Conservation (phyloP, 35 echinoderm and acorn worm genomes). For the Diadema setosum region DNA sequence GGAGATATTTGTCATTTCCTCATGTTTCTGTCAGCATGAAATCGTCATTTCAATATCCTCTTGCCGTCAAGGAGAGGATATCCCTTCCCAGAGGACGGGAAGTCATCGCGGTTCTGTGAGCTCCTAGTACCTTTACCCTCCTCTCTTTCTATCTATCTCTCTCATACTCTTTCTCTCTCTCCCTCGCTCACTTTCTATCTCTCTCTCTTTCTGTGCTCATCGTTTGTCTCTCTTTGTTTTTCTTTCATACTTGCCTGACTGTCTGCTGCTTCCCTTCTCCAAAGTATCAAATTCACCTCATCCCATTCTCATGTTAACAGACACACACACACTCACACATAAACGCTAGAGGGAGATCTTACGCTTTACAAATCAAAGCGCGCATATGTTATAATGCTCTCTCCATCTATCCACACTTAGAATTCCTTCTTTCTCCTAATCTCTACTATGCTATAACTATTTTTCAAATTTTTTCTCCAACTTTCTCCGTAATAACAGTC, state of each 20-base stretch:
- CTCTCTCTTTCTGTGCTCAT: background rate
- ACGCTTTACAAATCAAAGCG: too few relatives aligned
- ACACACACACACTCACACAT: too few relatives aligned
- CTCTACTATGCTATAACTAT: too few relatives aligned
- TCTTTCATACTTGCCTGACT: background rate
- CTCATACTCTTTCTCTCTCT: background rate
- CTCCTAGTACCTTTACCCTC: background rate
- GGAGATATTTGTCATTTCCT: conserved; percentile 35
- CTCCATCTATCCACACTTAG: too few relatives aligned
- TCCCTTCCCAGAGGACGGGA: background rate
- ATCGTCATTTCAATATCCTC: conserved; percentile 26
- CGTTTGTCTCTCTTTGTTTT: background rate
- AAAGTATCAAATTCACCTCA: too few relatives aligned
- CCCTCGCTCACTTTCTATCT: background rate
- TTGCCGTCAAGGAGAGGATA: background rate
- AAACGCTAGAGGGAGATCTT: too few relatives aligned
- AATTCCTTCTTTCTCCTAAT: too few relatives aligned
- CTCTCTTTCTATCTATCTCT: background rate
- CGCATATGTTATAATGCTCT: too few relatives aligned
- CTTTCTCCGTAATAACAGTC: too few relatives aligned
- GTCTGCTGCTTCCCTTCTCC: too few relatives aligned
- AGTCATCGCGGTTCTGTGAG: background rate
- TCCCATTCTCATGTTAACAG: too few relatives aligned
- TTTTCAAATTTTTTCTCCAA: too few relatives aligned
- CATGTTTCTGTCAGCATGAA: conserved; percentile 13